Base-by-base conservation (phyloP, 2,888 invertebrate genomes). In the Ellobium chinense region DNA sequence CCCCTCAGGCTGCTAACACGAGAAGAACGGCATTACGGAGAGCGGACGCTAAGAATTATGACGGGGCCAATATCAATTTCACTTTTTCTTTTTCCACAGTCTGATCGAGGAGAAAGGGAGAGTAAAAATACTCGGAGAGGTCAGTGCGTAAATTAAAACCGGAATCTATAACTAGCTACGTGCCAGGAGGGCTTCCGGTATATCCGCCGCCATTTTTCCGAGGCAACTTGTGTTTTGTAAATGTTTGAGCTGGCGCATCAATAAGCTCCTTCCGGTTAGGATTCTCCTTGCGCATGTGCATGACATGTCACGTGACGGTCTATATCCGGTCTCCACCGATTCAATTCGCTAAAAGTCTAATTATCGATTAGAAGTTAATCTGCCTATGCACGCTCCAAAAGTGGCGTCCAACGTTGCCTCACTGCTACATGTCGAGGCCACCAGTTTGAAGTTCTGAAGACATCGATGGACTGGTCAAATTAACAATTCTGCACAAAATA, bases 301-400 rank as follows among this genome's bases (percentile, higher is more conserved):
- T 68, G 68, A n/a, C 37, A 34, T n/a, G n/a, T 37, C 68, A 68
- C 37, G 39, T 68, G 68, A 68, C 37, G 34, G 68, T 34, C 24
- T 29, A 65, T 65, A 37, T 68, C 68, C 68, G 68, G 68, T 9
- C 12, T 18, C 37, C 24, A 9, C 24, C 36, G 36, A 68, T 68
- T 68, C 39, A 68, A 31, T 68, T 68, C 37, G 39, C 39, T 68
- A n/a, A 68, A 37, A 37, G 68, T 37, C 37, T 68, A 68, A 65
- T 68, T 37, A 68, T n/a, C 9, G 68, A 68, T 68, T 68, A 37
- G 68, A 37, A 24, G 68, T 37, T 37, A 68, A 68, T 37, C 37
- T 37, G 21, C 24, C 46, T 46, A 18, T 7, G 7, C 46, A 7
- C 7, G 46, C 46, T 46, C 46, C 46, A 7, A 46, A 46, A 7